Evolutionary conservation across 2,113 vertebrate genomes (phyloP).

Genomic region (Clarias macrocephalus): DNA sequence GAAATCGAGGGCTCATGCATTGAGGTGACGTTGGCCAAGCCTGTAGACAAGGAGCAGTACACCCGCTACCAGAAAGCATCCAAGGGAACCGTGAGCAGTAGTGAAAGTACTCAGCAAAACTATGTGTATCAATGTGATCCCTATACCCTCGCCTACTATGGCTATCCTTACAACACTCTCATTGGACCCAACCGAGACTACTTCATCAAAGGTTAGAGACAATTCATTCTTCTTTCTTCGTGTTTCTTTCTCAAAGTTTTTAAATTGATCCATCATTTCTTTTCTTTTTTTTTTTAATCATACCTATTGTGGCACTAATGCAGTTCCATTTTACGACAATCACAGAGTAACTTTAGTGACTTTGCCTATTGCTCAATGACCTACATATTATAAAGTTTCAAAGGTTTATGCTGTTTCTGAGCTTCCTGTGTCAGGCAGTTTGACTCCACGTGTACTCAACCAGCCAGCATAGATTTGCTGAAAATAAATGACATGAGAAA

Average conservation of each 20-base stretch:
- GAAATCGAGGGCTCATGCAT: constrained; percentile 95
- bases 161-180: constrained; percentile 93
- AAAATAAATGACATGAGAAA: not conserved
- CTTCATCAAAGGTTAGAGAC: constrained; percentile 94
- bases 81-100: constrained; percentile 71
- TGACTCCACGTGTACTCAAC: not conserved
- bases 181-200: constrained; percentile 98
- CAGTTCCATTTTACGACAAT: constrained; percentile 38
- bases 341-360: constrained; percentile 1
- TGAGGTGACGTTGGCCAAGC: constrained; percentile 97
- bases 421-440: constrained; percentile 6
- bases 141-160: constrained; percentile 91
- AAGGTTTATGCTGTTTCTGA: constrained; percentile 19
- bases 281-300: not conserved
- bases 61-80: constrained; percentile 97
- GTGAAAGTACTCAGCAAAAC: constrained; percentile 77
- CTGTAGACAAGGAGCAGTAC: constrained; percentile 98
- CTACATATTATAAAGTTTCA: constrained; percentile 10
- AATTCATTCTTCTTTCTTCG: not conserved
- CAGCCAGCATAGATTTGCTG: not conserved
- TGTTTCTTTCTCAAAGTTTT: not conserved
- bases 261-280: not conserved
- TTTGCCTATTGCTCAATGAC: constrained; percentile 21
- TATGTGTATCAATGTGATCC: constrained; percentile 97
- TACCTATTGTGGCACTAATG: constrained; percentile 44